Conservation (phyloP, 2,888 invertebrate genomes). For the Andrena bucephala region DNA sequence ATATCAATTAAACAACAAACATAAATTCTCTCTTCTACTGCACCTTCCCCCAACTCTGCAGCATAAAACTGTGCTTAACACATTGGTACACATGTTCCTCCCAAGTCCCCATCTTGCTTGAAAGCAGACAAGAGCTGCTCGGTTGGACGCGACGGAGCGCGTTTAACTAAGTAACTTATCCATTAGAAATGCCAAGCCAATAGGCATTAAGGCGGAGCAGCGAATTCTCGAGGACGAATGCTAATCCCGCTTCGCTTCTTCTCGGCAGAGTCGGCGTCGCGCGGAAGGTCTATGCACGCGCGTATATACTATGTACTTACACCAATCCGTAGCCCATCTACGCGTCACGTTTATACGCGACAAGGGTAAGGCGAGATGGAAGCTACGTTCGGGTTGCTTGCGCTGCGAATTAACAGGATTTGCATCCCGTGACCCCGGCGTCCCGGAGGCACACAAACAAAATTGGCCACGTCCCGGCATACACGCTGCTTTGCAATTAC, state of each 20-base stretch:
- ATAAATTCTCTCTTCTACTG: background rate
- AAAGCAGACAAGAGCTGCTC: background rate
- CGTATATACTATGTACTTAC: background rate
- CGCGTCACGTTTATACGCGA: constrained; percentile 10
- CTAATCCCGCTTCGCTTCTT: constrained; percentile 43
- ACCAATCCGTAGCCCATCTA: constrained; percentile 22
- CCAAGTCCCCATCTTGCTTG: background rate
- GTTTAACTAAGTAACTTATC: constrained; percentile 21
- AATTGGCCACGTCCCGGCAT: constrained; percentile 30
- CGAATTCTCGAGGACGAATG: constrained; percentile 36
- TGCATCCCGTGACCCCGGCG: constrained; percentile 44
- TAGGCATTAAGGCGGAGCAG: constrained; percentile 6
- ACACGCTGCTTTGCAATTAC: constrained; percentile 45
- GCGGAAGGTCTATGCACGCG: background rate
- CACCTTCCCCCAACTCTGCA: background rate
- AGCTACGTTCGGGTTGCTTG: constrained; percentile 44
- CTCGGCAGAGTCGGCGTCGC: background rate
- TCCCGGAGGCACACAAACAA: constrained; percentile 41
- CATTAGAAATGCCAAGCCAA: constrained; percentile 20
- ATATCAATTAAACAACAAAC: background rate
- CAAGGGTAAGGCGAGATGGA: constrained; percentile 23
- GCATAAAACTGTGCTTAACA: too few relatives aligned
- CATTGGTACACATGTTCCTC: too few relatives aligned
- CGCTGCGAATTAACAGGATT: constrained; percentile 50
- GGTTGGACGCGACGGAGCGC: background rate